phyloP scores from a whole-genome alignment of 2,888 invertebrate genomes.

The Drosophila prostipennis region DNA sequence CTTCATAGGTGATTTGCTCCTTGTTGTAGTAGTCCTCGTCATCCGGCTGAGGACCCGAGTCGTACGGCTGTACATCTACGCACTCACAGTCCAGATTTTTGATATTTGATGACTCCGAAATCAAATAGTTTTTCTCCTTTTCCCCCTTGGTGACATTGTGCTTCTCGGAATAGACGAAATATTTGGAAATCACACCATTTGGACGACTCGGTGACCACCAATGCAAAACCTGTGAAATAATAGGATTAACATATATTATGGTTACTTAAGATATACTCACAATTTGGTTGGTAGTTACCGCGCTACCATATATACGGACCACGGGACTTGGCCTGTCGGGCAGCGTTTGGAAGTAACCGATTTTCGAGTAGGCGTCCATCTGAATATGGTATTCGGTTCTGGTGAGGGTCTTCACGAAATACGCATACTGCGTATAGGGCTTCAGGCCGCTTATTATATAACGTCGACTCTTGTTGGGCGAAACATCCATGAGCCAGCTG shows the following conservation, averaged over 20 bases:
- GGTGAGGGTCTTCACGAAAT: slow-evolving; percentile 96
- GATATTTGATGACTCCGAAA: slow-evolving; percentile 1
- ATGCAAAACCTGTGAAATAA: slow-evolving; percentile 63
- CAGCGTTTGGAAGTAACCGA: slow-evolving; percentile 91
- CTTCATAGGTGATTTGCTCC: slow-evolving; percentile 68
- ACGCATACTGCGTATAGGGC: slow-evolving; percentile 96
- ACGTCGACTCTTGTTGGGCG: slow-evolving; percentile 83
- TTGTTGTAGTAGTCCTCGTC: slow-evolving; percentile 76
- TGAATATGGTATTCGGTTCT: slow-evolving; percentile 88
- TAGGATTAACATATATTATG: neutral
- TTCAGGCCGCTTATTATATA: slow-evolving; percentile 89
- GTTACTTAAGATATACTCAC: slow-evolving; percentile 57
- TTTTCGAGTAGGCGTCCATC: slow-evolving; percentile 92
- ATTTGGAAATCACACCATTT: slow-evolving; percentile 78
- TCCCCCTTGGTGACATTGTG: slow-evolving; percentile 44
- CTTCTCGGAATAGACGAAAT: slow-evolving; percentile 63
- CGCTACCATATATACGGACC: slow-evolving; percentile 70
- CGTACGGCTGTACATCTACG: slow-evolving; percentile 47
- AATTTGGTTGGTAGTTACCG: slow-evolving; percentile 72
- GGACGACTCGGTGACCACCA: slow-evolving; percentile 82
- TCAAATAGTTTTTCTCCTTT: slow-evolving; percentile 46
- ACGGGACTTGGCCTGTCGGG: slow-evolving; percentile 84
- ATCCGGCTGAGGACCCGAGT: slow-evolving; percentile 72
- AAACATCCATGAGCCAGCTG: slow-evolving; percentile 88
- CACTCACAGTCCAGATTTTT: slow-evolving; percentile 60